Base-by-base conservation (phyloP, 2,888 invertebrate genomes). In the Clusia tigrina region DNA sequence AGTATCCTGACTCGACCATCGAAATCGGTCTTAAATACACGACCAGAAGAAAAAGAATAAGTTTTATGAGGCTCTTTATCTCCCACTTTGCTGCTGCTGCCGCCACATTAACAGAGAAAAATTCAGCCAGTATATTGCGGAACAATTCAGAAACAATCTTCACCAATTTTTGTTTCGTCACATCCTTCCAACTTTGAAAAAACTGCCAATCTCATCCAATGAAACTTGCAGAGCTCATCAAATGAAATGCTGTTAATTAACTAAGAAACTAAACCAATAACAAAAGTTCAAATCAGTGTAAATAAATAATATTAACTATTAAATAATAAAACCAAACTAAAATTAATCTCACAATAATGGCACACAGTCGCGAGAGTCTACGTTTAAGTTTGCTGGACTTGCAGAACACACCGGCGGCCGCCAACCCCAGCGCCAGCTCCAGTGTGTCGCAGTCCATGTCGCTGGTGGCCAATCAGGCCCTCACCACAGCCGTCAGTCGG, bases 291-390 rank as follows among this genome's bases (percentile, higher is more conserved):
- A 65, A 62, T 15, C 38, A 65, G 62, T 66, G 52, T 58, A 66
- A 58, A 65, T 38, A 38, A 32, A 54, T 20, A 61, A 63, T 18
- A 23, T 58, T 55, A 55, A 53, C 5, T 48, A 48, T 48, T 42
- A 42, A 42, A 42, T n/a, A n/a, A 48, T 54, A 37, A 53, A 62
- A 60, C 54, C 42, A 60, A 55, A 63, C 64, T 32, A 42, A 48
- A 63, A 63, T 46, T 23, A 55, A 20, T 48, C 57, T 46, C 55
- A 56, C n/a, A 54, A 69, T 63, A 68, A 82, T 81, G 81, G 77
- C 78, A 71, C 75, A 78, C 60, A 83, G 80, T 74, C 81, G 83
- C 62, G 82, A 83, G 72, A 82, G 80, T 77, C 72, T 83, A 67
- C 81, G 81, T 2, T 71, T 83, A 67, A 83, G 83, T 71, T 73